Conservation (phyloP, 2,888 invertebrate species). For the Cephus sareptanus region DNA sequence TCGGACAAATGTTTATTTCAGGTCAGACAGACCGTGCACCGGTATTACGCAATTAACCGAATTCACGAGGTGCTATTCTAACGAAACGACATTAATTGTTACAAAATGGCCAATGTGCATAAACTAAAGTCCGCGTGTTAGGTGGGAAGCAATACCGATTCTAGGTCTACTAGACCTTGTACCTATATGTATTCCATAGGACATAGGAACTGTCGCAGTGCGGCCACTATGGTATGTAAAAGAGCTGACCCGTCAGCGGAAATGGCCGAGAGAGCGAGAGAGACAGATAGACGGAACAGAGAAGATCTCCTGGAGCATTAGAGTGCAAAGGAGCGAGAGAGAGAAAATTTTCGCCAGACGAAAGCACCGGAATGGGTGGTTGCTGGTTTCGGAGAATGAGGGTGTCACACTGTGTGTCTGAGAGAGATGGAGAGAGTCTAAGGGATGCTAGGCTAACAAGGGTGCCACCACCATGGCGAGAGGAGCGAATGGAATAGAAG, state of each 20-base stretch:
- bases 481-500: background rate
- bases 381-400: background rate
- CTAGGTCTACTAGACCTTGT: slow-evolving; percentile 2
- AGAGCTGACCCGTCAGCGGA: slow-evolving; percentile 22
- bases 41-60: background rate
- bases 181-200: background rate
- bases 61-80: background rate
- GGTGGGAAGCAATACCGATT: background rate
- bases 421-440: background rate
- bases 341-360: background rate
- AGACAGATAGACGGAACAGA: background rate
- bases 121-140: background rate
- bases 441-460: background rate
- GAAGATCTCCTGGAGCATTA: background rate
- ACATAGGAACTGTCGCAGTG: slow-evolving; percentile 20
- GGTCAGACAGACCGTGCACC: background rate
- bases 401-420: background rate
- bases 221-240: slow-evolving; percentile 21
- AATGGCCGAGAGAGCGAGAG: slow-evolving; percentile 5
- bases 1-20: background rate
- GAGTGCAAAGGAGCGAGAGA: background rate
- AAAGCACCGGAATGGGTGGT: background rate
- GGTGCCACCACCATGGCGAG: background rate
- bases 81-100: background rate
- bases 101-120: background rate